Base-by-base conservation (phyloP, 2,797 vertebrate genomes). In the Naso thynnoides region DNA sequence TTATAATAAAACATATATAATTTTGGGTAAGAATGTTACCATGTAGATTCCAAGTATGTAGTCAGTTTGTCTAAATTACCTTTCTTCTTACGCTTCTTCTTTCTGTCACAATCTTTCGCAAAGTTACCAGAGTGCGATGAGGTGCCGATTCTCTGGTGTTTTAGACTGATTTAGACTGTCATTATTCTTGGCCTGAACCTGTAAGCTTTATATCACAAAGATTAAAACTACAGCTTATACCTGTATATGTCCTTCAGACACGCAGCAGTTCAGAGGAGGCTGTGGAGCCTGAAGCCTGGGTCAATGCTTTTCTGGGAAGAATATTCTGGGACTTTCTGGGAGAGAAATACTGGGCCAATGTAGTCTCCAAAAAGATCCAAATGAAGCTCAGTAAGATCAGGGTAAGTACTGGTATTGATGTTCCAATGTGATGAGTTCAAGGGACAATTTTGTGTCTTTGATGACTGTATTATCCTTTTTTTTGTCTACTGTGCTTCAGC, bases 361-460 rank as follows among this genome's bases (percentile, higher is more conserved):
- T 97, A 6, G 97, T 99, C 61, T 98, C 97, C 68, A 98, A 98
- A 93, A 99, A 99, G 94, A 99, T 99, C 87, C 98, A 99, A 86
- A 99, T 99, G 97, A 99, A 99, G 89, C 96, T 99, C 82, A 99
- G 98, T 91, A 99, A 99, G 91, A 99, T 99, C 87, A 96, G 97
- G 96, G 98, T 99, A 94, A 42, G 93, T 76, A 44, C 3, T 45
- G 45, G n/a, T 21, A 13, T 36, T 36, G 33, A 9, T 29, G 18
- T 36, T 18, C 24, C 21, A 48, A 6, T 23, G 21, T 29, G 39
- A 59, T 54, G 6, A 50, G 9, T 21, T n/a, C 1, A n/a, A 38
- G 19, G 36, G 33, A 41, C 1, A 29, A 0, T 44, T 39, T 39
- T 59, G 8, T 14, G 5, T 48, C 36, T 66, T 3, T 52, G 16